These are phyloP conservation scores for Regulus satrapa DNA, from an alignment of 2,113 vertebrate genomes.

Conservation along the genomic window DNA sequence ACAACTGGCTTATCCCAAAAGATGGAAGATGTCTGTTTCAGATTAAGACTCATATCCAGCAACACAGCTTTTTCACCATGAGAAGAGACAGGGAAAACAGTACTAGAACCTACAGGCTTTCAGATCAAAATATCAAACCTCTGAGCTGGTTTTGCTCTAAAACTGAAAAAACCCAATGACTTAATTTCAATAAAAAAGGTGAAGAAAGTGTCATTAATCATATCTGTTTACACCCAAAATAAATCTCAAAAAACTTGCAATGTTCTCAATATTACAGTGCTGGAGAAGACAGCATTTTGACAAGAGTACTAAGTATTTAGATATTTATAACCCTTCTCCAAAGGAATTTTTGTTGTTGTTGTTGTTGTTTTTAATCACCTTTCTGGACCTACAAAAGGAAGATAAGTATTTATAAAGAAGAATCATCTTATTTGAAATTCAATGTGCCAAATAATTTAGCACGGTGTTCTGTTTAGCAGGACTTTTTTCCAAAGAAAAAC, in stretches of 20 bases:
- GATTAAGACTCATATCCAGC: background rate
- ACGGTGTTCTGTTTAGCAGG: background rate
- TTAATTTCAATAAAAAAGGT: background rate
- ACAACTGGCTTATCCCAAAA: background rate
- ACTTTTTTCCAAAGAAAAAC: background rate
- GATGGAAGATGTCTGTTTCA: background rate
- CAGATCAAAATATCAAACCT: background rate
- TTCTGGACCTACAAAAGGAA: background rate
- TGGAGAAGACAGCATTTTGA: background rate
- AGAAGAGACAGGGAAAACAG: background rate
- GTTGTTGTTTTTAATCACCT: background rate
- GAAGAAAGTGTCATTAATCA: background rate
- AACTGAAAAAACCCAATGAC: background rate
- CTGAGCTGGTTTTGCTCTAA: background rate
- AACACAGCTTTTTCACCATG: background rate
- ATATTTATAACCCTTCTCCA: background rate
- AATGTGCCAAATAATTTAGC: slow-evolving; percentile 2
- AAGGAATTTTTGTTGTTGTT: background rate
- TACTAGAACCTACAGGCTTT: background rate
- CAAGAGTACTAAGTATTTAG: too few relatives aligned
- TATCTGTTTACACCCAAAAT: background rate
- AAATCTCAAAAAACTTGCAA: background rate
- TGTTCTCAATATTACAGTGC: background rate
- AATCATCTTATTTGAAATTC: slow-evolving; percentile 41
- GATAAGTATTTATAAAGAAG: background rate